A percentile compares a stretch with the other conserved stretches of the same genome.
phyloP scores from a whole-genome alignment of 2,888 invertebrate species.

The Coenonympha arcania region DNA sequence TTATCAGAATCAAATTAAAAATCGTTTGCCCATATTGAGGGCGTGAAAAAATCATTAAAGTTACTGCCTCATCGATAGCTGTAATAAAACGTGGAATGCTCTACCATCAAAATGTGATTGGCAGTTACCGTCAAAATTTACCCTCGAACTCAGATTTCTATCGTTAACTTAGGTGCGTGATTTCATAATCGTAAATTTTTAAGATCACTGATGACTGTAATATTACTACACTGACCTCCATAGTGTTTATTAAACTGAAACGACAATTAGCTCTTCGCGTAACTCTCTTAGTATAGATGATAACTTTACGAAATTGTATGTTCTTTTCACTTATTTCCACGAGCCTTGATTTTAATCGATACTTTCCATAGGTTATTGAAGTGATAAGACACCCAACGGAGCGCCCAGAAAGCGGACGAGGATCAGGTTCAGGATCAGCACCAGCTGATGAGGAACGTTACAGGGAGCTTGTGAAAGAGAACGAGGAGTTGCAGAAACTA shows the following conservation, averaged over 20 bases:
- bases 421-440: constrained; percentile 86
- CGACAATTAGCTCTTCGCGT: too few species aligned
- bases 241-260: too few species aligned
- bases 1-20: constrained; percentile 29
- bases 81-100: constrained; percentile 22
- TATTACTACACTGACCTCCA: too few species aligned
- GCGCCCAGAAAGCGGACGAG: constrained; percentile 89
- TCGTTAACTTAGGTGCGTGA: not conserved
- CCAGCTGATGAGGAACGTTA: constrained; percentile 95
- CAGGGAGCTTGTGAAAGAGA: constrained; percentile 92
- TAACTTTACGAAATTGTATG: too few species aligned
- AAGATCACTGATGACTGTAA: too few species aligned
- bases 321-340: too few species aligned
- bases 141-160: constrained; percentile 10
- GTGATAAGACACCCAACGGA: constrained; percentile 91
- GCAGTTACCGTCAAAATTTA: constrained; percentile 23
- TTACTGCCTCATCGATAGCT: constrained; percentile 20
- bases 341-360: too few species aligned
- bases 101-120: constrained; percentile 23
- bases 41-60: constrained; percentile 23
- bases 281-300: too few species aligned
- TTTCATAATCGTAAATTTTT: not conserved
- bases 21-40: constrained; percentile 23
- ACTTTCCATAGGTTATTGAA: constrained; percentile 81
- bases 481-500: constrained; percentile 95